phyloP scores from a whole-genome alignment of 2,797 vertebrate genomes.

The Rhynchotus rufescens region DNA sequence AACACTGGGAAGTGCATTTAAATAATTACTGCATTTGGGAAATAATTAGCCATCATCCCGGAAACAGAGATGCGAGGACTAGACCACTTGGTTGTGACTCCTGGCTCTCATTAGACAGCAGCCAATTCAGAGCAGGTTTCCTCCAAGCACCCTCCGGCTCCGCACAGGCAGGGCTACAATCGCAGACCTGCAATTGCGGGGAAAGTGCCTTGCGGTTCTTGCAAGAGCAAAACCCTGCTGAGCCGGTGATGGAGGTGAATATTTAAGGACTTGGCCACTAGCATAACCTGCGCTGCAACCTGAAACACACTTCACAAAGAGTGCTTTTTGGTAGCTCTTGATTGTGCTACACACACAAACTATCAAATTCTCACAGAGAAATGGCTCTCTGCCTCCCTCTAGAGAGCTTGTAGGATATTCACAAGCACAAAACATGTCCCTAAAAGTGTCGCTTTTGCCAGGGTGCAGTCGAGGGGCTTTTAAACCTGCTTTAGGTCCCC shows the following conservation, averaged over 20 bases:
- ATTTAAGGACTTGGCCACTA: conserved; percentile 40
- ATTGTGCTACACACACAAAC: neutral
- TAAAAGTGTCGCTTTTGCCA: neutral
- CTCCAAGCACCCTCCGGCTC: conserved; percentile 1
- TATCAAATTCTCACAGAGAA: neutral
- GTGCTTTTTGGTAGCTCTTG: conserved; percentile 28
- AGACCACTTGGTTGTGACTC: neutral
- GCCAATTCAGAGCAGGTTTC: neutral
- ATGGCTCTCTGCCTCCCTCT: conserved; percentile 73
- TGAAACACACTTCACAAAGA: conserved; percentile 33
- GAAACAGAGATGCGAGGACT: neutral
- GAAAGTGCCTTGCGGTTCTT: conserved; percentile 7
- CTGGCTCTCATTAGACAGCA: neutral
- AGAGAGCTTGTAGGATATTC: conserved; percentile 1
- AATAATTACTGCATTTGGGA: neutral
- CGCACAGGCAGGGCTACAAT: neutral
- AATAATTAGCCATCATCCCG: neutral
- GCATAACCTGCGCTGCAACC: conserved; percentile 46
- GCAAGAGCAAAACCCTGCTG: conserved; percentile 51
- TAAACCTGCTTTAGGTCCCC: neutral
- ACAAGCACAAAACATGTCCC: accelerated
- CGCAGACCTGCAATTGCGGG: neutral
- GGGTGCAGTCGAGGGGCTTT: accelerated
- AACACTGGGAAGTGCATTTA: neutral
- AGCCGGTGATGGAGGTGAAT: conserved; percentile 55